phyloP scores from a whole-genome alignment of 2,113 vertebrate genomes.

The Gambusia holbrooki region DNA sequence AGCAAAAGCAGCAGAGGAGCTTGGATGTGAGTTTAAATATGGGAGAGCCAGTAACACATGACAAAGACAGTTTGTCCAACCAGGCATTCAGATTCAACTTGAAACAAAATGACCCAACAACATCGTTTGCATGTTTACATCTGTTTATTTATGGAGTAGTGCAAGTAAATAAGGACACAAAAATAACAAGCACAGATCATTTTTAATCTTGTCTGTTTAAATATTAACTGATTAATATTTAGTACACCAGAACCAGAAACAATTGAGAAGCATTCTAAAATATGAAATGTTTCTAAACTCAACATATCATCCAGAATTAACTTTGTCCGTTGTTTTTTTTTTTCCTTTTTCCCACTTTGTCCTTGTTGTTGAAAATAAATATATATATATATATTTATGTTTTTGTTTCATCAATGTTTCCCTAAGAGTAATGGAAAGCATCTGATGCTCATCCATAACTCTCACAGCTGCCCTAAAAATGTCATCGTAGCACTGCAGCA shows the following conservation, averaged over 20 bases:
- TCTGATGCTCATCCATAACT: constrained; percentile 81
- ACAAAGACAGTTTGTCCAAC: constrained; percentile 29
- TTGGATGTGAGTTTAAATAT: constrained; percentile 18
- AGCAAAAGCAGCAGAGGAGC: constrained; percentile 13
- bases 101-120: constrained; percentile 48
- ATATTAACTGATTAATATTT: constrained; percentile 2
- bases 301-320: constrained; percentile 38
- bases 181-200: background rate
- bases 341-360: constrained; percentile 35
- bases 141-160: constrained; percentile 64
- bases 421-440: constrained; percentile 69
- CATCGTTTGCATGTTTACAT: constrained; percentile 51
- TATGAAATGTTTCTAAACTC: constrained; percentile 3
- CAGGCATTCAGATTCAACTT: constrained; percentile 55
- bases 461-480: constrained; percentile 80
- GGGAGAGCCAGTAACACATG: constrained; percentile 33
- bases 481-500: constrained; percentile 67
- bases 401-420: constrained; percentile 51
- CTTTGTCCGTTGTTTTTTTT: constrained; percentile 26
- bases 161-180: constrained; percentile 6
- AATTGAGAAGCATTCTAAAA: background rate
- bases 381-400: constrained; percentile 1
- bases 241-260: background rate
- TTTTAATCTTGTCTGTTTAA: background rate
- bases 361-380: background rate